These are phyloP conservation scores for Himalopsyche kuldschensis DNA, from an alignment of 2,888 invertebrate genomes.

Conservation along the genomic window DNA sequence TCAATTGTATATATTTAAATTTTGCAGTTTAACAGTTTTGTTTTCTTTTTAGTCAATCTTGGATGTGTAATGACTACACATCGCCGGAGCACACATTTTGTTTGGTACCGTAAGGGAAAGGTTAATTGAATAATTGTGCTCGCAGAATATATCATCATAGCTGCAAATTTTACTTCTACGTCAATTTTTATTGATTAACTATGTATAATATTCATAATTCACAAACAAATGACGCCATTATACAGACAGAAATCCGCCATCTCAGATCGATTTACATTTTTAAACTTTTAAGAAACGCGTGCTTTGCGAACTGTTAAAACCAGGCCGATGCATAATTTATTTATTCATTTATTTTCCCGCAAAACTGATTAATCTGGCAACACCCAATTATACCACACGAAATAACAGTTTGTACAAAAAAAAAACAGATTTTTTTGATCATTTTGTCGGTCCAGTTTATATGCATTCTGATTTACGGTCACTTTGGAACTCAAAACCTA, in stretches of 20 bases:
- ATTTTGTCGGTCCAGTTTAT: neutral
- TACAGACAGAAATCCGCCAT: neutral
- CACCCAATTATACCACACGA: no score
- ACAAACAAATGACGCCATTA: neutral
- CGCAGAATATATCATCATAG: no score
- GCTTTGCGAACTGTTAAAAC: neutral
- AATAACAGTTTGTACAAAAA: neutral
- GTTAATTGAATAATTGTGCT: no score
- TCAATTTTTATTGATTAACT: no score
- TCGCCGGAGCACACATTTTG: no score
- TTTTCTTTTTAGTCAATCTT: no score
- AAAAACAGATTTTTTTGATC: neutral
- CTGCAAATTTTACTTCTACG: neutral
- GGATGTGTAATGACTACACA: no score
- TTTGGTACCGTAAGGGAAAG: no score
- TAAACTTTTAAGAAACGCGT: neutral
- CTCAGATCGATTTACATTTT: neutral
- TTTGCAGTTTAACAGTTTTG: no score
- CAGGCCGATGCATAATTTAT: neutral
- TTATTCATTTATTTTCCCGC: neutral
- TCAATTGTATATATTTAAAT: no score
- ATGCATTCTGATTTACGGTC: neutral
- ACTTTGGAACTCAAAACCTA: no score
- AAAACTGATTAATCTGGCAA: neutral
- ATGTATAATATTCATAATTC: neutral